Base-by-base conservation (phyloP, 2,113 vertebrate genomes). In the Heteronetta atricapilla region DNA sequence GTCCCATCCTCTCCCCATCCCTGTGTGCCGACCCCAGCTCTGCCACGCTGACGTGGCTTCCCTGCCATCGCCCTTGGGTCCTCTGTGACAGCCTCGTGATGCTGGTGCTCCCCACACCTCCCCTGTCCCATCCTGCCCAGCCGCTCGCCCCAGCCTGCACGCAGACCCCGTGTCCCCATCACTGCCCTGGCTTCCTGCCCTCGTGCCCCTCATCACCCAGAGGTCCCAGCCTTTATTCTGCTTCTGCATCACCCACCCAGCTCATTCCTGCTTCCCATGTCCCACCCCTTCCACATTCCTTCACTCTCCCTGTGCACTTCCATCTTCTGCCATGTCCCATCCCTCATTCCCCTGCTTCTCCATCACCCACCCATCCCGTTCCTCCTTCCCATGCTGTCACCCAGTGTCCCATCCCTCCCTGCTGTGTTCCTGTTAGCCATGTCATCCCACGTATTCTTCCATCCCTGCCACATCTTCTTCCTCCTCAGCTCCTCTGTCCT, bases 11-110 rank as follows among this genome's bases (percentile, higher is more conserved):
- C 23, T 92, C 63, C 38, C 64, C 23, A 9, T 60, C 48, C 42
- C 69, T 4, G 0, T 13, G 48, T 82, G 77, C 76, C 90, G 80
- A 77, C 33, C 72, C 76, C 5, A 3, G 0, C 34, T 60, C 60
- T 91, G 84, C 56, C 40, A n/a, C 4, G 0, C 36, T 48, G 42
- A 38, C 42, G 17, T 28, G 14, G 60, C 56, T 86, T 86, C 34
- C 42, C 19, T 59, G 46, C 63, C 36, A 38, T 1, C 7, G 0
- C 42, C 58, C 1, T 0, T 2, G 21, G 33, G 33, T 62, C 38
- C 60, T 69, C n/a, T n/a, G 10, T 22, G 0, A 38, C 88, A 82
- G 81, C 36, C 64, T 46, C n/a, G 44, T 88, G 79, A 6, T 62
- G 44, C 82, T 94, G 66, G 29, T 69, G 50, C 59, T 79, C 55